A percentile compares a stretch with the other conserved stretches of the same genome.
phyloP scores from a whole-genome alignment of 2,888 invertebrate genomes.

The Epirrhoe alternata region DNA sequence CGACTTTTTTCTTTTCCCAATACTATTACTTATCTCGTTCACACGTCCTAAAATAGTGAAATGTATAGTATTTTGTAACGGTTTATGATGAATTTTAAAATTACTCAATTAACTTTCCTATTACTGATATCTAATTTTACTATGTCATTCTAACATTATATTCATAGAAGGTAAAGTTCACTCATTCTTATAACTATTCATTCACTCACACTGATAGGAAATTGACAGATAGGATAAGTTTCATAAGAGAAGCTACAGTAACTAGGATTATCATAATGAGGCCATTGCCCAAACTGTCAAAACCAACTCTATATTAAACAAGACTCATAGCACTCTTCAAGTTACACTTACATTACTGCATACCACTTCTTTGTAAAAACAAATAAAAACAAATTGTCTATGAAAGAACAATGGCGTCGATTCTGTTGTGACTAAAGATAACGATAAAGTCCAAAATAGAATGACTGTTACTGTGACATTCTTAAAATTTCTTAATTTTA shows the following conservation, averaged over 20 bases:
- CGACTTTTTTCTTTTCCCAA: constrained; percentile 5
- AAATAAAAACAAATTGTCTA: background rate
- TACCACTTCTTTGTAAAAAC: background rate
- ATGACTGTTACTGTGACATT: no score
- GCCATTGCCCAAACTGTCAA: constrained; percentile 11
- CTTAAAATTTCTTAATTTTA: no score
- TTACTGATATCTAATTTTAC: background rate
- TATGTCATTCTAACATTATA: constrained; percentile 9
- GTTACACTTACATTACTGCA: background rate
- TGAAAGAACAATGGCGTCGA: no score
- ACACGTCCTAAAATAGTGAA: constrained; percentile 11
- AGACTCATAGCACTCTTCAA: background rate
- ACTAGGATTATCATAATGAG: constrained; percentile 18
- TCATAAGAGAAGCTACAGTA: constrained; percentile 26
- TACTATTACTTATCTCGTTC: background rate
- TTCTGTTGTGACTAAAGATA: no score
- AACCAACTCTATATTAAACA: constrained; percentile 12
- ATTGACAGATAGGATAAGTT: constrained; percentile 43
- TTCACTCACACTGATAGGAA: constrained; percentile 38
- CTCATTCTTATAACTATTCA: constrained; percentile 19
- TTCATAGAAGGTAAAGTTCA: constrained; percentile 13
- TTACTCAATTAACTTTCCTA: background rate
- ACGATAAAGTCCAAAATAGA: no score
- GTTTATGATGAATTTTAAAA: background rate
- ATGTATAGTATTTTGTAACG: constrained; percentile 11